Conservation (phyloP, 2,888 invertebrate genomes). For the Thereva nobilitata region DNA sequence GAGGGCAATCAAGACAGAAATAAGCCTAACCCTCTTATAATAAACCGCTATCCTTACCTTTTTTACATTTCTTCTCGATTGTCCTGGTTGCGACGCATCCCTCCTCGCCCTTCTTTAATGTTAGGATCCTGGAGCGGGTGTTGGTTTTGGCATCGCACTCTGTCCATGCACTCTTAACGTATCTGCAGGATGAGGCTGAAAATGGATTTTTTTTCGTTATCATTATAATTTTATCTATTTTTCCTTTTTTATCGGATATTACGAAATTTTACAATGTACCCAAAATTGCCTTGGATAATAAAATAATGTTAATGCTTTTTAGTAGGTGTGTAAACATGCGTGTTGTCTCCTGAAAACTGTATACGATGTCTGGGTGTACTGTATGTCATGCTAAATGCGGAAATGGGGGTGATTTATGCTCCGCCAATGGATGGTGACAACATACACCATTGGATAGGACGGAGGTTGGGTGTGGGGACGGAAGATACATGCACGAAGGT, state of each 20-base stretch:
- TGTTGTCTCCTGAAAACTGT: too few species aligned
- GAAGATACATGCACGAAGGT: too few species aligned
- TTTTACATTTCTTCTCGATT: constrained; percentile 90
- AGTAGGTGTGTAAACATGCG: too few species aligned
- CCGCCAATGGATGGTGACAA: too few species aligned
- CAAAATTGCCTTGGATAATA: background rate
- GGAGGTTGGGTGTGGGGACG: too few species aligned
- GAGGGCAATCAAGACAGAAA: too few species aligned
- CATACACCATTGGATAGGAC: too few species aligned
- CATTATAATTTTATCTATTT: constrained; percentile 6
- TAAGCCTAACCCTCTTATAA: too few species aligned
- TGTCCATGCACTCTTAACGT: constrained; percentile 84
- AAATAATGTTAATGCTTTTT: too few species aligned
- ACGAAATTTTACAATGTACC: background rate
- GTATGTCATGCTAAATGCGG: too few species aligned
- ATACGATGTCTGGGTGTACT: too few species aligned
- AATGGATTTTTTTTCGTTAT: constrained; percentile 3
- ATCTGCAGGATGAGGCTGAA: constrained; percentile 72
- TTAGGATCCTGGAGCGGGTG: constrained; percentile 78
- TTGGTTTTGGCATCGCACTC: constrained; percentile 86
- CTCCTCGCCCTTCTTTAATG: constrained; percentile 82
- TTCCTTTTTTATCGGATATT: background rate
- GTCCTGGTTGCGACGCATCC: constrained; percentile 82
- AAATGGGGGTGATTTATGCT: too few species aligned
- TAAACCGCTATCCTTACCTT: constrained; percentile 64